Evolutionary conservation across 2,797 vertebrate species (phyloP).

Genomic region (Poeciliopsis turneri): DNA sequence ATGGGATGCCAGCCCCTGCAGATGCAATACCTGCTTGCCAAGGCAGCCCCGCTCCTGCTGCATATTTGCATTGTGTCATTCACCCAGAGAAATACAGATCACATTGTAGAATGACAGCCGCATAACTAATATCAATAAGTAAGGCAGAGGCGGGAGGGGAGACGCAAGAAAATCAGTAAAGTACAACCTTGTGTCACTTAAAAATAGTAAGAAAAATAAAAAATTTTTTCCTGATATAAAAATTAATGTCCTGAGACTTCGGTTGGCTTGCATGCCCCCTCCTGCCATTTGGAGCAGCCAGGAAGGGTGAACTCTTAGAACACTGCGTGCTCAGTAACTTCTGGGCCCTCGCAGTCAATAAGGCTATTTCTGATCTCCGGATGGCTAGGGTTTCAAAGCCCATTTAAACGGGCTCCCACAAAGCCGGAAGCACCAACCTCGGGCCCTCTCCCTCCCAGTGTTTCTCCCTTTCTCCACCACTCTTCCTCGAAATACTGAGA

Average conservation of each 20-base stretch:
- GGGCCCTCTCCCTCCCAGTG: conserved; percentile 67
- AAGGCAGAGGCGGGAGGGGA: conserved; percentile 21
- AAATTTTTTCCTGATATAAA: conserved; percentile 63
- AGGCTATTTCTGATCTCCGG: conserved; percentile 83
- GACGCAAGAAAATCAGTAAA: conserved; percentile 23
- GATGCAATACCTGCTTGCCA: conserved; percentile 72
- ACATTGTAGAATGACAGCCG: conserved; percentile 60
- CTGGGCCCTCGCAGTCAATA: conserved; percentile 79
- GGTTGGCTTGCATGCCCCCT: conserved; percentile 39
- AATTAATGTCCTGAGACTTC: conserved; percentile 65
- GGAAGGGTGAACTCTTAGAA: conserved; percentile 71
- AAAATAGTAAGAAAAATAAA: conserved; percentile 49
- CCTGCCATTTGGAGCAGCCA: conserved; percentile 41
- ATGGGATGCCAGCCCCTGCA: conserved; percentile 65
- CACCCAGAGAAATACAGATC: conserved; percentile 68
- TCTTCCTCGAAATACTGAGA: conserved; percentile 77
- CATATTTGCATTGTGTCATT: conserved; percentile 79
- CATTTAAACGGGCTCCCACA: conserved; percentile 82
- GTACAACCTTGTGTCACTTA: conserved; percentile 31
- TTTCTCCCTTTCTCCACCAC: conserved; percentile 40
- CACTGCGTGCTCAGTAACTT: conserved; percentile 74
- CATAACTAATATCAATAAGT: conserved; percentile 69
- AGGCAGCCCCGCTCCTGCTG: conserved; percentile 62
- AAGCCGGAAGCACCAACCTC: conserved; percentile 78
- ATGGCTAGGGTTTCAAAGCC: conserved; percentile 85